These are phyloP conservation scores for Gallinago paraguaiae DNA, from an alignment of 2,113 vertebrate species.

Conservation along the genomic window DNA sequence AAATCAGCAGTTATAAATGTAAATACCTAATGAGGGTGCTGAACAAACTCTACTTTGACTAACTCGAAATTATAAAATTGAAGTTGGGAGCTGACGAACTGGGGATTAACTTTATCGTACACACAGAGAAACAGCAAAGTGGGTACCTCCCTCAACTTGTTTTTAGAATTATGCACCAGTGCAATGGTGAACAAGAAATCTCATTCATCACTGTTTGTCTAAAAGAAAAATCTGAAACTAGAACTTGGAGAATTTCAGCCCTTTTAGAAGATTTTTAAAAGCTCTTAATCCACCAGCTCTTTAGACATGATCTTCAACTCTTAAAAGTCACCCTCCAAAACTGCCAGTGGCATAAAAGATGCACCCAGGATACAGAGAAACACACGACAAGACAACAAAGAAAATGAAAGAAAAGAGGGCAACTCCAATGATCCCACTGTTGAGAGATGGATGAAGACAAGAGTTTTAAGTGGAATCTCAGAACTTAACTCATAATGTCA, in stretches of 20 bases:
- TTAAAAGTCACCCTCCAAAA: not conserved
- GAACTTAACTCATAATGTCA: not conserved
- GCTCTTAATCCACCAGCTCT: not conserved
- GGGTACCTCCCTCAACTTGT: not conserved
- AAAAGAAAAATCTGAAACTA: not conserved
- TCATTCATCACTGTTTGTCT: not conserved
- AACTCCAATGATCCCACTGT: not conserved
- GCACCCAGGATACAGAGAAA: not conserved
- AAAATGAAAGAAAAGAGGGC: not conserved
- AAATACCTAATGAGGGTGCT: not conserved
- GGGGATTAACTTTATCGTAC: not conserved
- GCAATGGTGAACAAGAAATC: not conserved
- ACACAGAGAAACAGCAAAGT: not conserved
- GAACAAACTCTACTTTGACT: not conserved
- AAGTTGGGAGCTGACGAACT: not conserved
- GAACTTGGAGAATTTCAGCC: not conserved
- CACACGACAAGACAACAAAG: not conserved
- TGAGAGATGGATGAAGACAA: not conserved
- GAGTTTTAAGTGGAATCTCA: not conserved
- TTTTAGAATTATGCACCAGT: not conserved
- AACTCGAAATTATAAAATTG: not conserved
- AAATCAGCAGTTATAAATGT: slow-evolving; percentile 5
- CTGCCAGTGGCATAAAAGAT: not conserved
- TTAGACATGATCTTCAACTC: not conserved
- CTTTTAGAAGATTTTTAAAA: not conserved